These are phyloP conservation scores for Paedocypris micromegethes DNA, from an alignment of 2,797 vertebrate genomes.

Conservation along the genomic window DNA sequence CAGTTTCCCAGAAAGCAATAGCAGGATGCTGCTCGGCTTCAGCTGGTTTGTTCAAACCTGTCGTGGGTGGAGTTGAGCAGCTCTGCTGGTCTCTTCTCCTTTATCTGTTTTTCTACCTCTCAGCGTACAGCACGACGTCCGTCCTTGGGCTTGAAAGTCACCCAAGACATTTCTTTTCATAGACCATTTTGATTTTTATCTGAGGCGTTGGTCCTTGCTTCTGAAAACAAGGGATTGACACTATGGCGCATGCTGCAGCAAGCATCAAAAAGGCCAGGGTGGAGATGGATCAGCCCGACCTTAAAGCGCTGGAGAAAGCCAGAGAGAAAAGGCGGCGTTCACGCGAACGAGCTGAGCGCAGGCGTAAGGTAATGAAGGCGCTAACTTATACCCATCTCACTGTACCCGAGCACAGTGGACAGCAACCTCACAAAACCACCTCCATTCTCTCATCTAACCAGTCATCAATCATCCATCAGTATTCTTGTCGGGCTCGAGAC, in stretches of 20 bases:
- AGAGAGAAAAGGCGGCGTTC: constrained; percentile 84
- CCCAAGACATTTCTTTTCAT: constrained; percentile 36
- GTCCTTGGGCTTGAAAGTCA: constrained; percentile 57
- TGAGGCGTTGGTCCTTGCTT: not conserved
- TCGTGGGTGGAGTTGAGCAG: constrained; percentile 49
- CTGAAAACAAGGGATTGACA: constrained; percentile 32
- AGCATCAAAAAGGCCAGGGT: constrained; percentile 94
- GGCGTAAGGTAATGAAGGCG: constrained; percentile 82
- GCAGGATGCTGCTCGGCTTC: not conserved
- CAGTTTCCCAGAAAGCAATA: constrained; percentile 12
- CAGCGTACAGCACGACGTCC: constrained; percentile 35
- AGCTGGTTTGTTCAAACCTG: constrained; percentile 25
- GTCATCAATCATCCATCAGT: constrained; percentile 16
- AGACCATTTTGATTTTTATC: constrained; percentile 6
- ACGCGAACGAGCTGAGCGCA: constrained; percentile 85
- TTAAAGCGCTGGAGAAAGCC: constrained; percentile 84
- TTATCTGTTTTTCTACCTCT: constrained; percentile 33
- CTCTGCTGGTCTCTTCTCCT: constrained; percentile 45
- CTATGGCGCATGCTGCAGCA: constrained; percentile 94
- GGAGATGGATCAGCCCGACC: constrained; percentile 79
- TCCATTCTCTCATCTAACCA: constrained; percentile 38
- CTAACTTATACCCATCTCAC: constrained; percentile 22
- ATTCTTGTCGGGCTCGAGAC: not conserved
- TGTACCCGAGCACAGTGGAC: constrained; percentile 3
- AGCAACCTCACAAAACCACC: constrained; percentile 27